Conservation (phyloP, 2,888 invertebrate genomes). For the Caenorhabditis japonica region DNA sequence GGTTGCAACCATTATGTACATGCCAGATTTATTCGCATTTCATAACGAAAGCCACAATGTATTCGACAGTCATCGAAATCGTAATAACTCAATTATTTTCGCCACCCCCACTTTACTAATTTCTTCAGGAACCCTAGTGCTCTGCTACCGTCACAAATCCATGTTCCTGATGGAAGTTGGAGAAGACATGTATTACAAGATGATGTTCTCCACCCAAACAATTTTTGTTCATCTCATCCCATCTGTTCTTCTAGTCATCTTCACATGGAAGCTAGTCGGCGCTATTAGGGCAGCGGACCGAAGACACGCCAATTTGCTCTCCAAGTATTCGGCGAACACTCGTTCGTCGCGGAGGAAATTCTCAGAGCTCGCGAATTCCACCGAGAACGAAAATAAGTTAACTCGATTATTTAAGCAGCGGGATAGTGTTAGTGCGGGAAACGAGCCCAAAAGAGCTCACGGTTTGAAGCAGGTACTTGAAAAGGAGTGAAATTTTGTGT, state of each 20-base stretch:
- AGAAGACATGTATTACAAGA: constrained; percentile 85
- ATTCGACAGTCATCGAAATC: constrained; percentile 63
- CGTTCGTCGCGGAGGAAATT: constrained; percentile 54
- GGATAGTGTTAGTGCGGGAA: constrained; percentile 64
- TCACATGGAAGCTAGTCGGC: constrained; percentile 88
- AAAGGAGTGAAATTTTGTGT: neutral
- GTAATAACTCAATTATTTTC: constrained; percentile 32
- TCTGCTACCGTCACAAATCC: constrained; percentile 62
- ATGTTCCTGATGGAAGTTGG: constrained; percentile 62
- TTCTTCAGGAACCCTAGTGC: constrained; percentile 58
- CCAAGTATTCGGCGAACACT: constrained; percentile 54
- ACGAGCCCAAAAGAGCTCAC: constrained; percentile 70
- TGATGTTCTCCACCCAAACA: constrained; percentile 81
- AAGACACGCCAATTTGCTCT: constrained; percentile 80
- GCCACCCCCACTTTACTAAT: neutral
- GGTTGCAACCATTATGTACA: constrained; percentile 68
- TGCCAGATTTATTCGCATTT: constrained; percentile 70
- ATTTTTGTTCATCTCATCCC: constrained; percentile 91
- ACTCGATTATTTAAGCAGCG: constrained; percentile 56
- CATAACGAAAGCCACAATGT: constrained; percentile 64
- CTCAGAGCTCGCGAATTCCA: constrained; percentile 42
- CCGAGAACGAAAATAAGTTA: constrained; percentile 53
- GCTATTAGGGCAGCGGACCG: constrained; percentile 89
- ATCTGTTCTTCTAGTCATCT: constrained; percentile 88
- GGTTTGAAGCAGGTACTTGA: constrained; percentile 71